phyloP scores from a whole-genome alignment of 2,888 invertebrate genomes.

The Rhorus exstirpatorius region DNA sequence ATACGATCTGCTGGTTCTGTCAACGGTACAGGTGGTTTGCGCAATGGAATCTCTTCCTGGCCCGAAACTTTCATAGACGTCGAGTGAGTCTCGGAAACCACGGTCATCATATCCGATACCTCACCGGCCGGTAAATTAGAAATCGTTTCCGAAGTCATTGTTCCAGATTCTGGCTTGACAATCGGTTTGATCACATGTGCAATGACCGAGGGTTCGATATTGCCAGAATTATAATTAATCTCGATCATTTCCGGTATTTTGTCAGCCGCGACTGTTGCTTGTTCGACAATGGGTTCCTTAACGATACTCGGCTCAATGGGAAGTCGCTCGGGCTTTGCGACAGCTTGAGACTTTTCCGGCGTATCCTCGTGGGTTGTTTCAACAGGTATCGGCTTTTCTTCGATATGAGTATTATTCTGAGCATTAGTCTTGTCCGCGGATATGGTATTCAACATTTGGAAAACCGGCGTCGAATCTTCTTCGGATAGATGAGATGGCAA shows the following conservation, averaged over 20 bases:
- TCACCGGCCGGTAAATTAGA: constrained; percentile 45
- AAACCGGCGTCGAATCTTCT: constrained; percentile 75
- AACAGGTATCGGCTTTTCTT: constrained; percentile 4
- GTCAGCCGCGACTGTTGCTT: constrained; percentile 11
- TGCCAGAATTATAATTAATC: constrained; percentile 61
- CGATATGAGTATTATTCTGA: constrained; percentile 31
- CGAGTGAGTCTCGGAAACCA: constrained; percentile 74
- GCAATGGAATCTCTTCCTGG: constrained; percentile 71
- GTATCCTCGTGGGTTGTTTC: neutral
- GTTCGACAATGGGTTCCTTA: constrained; percentile 1
- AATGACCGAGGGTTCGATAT: constrained; percentile 18
- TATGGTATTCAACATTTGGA: constrained; percentile 80
- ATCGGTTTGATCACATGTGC: constrained; percentile 34
- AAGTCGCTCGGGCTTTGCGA: constrained; percentile 30
- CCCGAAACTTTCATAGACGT: constrained; percentile 75
- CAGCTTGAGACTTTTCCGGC: constrained; percentile 2
- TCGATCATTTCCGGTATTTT: constrained; percentile 56
- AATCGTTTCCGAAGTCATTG: constrained; percentile 18
- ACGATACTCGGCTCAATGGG: constrained; percentile 17
- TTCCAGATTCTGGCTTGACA: constrained; percentile 30
- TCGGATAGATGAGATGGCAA: constrained; percentile 73
- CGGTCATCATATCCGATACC: constrained; percentile 55
- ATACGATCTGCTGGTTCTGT: constrained; percentile 8
- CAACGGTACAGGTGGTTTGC: constrained; percentile 53
- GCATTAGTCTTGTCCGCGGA: constrained; percentile 71